These are phyloP conservation scores for Dascyllus trimaculatus DNA, from an alignment of 2,113 vertebrate species.

Conservation along the genomic window DNA sequence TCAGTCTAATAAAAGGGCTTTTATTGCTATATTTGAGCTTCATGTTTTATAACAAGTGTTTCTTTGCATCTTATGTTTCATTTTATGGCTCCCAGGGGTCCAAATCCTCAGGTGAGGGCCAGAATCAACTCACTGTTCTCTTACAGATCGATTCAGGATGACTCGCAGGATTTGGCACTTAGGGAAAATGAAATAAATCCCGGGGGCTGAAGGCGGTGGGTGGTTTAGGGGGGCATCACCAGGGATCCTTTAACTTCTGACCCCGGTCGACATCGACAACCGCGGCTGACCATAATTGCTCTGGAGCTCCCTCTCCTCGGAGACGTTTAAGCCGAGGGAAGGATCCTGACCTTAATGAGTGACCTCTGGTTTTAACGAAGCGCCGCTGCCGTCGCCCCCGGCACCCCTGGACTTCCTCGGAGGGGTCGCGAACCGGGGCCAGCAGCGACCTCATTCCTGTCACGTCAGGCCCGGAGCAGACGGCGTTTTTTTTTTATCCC, in stretches of 20 bases:
- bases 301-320: constrained; percentile 49
- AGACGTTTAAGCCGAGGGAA: constrained; percentile 45
- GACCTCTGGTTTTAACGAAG: constrained; percentile 63
- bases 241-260: constrained; percentile 77
- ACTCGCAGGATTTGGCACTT: constrained; percentile 3
- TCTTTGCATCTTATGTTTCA: background rate
- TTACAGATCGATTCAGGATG: constrained; percentile 21
- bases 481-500: background rate
- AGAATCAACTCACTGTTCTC: background rate
- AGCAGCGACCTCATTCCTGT: constrained; percentile 58
- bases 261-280: constrained; percentile 71
- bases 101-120: background rate
- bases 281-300: constrained; percentile 60
- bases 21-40: background rate
- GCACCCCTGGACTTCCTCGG: constrained; percentile 30
- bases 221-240: constrained; percentile 5
- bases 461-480: constrained; percentile 45
- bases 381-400: constrained; percentile 23
- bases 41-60: background rate
- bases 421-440: constrained; percentile 37
- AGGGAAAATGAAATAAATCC: constrained; percentile 33
- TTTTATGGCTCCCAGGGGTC: background rate
- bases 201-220: constrained; percentile 5
- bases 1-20: background rate
- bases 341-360: constrained; percentile 47